A percentile compares a stretch with the other conserved stretches of the same genome.
These are phyloP conservation scores for Lepus americanus DNA, from an alignment of 2,113 vertebrate genomes.

Conservation along the genomic window DNA sequence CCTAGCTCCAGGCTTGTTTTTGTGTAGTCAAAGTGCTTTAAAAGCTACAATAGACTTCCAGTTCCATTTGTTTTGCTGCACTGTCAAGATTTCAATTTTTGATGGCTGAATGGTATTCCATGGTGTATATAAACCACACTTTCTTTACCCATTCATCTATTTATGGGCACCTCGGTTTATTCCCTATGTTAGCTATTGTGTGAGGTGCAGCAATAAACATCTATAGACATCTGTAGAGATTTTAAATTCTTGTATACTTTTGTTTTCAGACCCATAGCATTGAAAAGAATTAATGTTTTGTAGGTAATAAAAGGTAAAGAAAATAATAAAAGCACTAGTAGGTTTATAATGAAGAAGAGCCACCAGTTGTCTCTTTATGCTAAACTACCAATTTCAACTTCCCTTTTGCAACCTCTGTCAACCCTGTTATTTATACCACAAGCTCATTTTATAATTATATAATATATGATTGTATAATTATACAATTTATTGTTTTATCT, in stretches of 20 bases:
- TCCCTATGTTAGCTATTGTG: too few relatives aligned
- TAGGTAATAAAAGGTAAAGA: not conserved
- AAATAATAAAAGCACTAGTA: not conserved
- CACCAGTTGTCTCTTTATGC: too few relatives aligned
- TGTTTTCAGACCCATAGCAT: not conserved
- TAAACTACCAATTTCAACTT: not conserved
- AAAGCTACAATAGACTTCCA: not conserved
- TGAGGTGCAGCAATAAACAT: too few relatives aligned
- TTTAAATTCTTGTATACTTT: not conserved
- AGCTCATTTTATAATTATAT: not conserved
- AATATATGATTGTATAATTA: too few relatives aligned
- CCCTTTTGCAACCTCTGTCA: not conserved
- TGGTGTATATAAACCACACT: too few relatives aligned
- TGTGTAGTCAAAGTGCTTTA: not conserved
- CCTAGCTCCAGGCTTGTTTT: not conserved
- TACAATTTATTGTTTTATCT: slow-evolving; percentile 30
- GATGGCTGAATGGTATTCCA: too few relatives aligned
- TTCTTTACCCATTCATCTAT: too few relatives aligned
- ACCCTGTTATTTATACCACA: not conserved
- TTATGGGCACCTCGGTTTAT: too few relatives aligned
- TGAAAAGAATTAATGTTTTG: slow-evolving; percentile 15
- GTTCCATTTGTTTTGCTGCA: not conserved
- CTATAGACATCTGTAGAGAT: not conserved
- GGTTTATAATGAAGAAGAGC: not conserved
- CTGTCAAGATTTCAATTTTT: too few relatives aligned